Evolutionary conservation across 2,113 vertebrate species (phyloP), one percentile per base, ranked within the genome.

Genomic region (Raja brachyura): DNA sequence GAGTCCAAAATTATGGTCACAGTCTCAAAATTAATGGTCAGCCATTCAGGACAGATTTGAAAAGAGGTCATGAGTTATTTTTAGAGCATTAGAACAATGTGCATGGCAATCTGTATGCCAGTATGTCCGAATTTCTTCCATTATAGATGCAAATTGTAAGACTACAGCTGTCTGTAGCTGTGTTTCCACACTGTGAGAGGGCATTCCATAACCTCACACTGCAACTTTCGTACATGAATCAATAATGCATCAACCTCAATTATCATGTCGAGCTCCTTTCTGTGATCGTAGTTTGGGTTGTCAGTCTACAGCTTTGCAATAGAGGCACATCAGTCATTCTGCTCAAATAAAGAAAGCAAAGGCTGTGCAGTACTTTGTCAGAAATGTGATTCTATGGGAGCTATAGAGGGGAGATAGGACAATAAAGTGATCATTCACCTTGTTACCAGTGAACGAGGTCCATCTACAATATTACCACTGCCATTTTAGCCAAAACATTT

Each of bases 401-500:
- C 3, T 4, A 54, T 10, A 66, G 5, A 39, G 33, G 66, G 68
- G 18, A 54, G 88, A 6, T 25, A 22, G n/a, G 33, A 73, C 66
- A 73, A 6, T 48, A 73, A 68, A 10, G 39, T 13, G 68, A 54
- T 9, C 10, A 54, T 73, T 39, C 31, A 25, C 20, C 5, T 54
- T 28, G 3, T 33, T 25, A 54, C 18, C 13, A 73, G 70, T 31
- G 59, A 88, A n/a, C 28, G n/a, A 31, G n/a, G n/a, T 33, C 25
- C 68, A 54, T 13, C 8, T 22, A 33, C 25, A 25, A 22, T 22
- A 25, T 90, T n/a, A 68, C 31, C n/a, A 16, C 86, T 90, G 56
- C 28, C 81, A 85, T n/a, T 16, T 61, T 86, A 61, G 59, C 59
- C 59, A n/a, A 92, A 68, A 73, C 66, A 92, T 74, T 92, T 92